Conservation (phyloP, 1,140 invertebrate species). For the Scaptomyza graminum region DNA sequence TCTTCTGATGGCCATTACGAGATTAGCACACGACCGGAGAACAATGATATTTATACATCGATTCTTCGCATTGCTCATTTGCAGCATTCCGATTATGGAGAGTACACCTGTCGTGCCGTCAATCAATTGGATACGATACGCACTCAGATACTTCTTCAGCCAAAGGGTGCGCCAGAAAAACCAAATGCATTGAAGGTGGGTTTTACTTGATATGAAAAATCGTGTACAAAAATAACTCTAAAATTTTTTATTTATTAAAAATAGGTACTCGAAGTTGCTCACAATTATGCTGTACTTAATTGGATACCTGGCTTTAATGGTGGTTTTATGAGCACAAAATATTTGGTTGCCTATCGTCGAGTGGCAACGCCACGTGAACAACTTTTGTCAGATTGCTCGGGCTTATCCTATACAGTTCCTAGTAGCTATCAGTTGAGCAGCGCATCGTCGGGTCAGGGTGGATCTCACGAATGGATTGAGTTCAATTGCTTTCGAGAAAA, state of each 20-base stretch:
- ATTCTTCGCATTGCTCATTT: constrained; percentile 91
- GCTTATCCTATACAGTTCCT: constrained; percentile 66
- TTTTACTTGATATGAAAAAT: neutral
- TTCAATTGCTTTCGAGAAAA: constrained; percentile 93
- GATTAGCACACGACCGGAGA: constrained; percentile 90
- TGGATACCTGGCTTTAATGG: constrained; percentile 96
- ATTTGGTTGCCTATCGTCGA: constrained; percentile 90
- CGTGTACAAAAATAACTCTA: too few species aligned
- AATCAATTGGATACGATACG: constrained; percentile 91
- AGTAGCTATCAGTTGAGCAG: constrained; percentile 52
- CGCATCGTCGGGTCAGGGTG: constrained; percentile 71
- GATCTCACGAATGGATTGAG: constrained; percentile 89
- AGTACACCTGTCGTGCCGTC: constrained; percentile 93
- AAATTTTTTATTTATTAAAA: neutral
- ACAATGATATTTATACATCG: constrained; percentile 93
- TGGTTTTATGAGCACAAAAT: constrained; percentile 92
- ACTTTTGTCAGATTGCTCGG: constrained; percentile 86
- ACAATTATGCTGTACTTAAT: constrained; percentile 89
- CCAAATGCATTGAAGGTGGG: constrained; percentile 87
- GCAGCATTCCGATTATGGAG: constrained; percentile 92
- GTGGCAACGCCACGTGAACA: constrained; percentile 86
- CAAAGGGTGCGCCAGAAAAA: constrained; percentile 91
- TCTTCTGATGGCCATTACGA: constrained; percentile 93
- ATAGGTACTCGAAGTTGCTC: constrained; percentile 87
- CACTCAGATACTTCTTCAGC: constrained; percentile 91